These are phyloP conservation scores for Amblyjoppa fuscipennis DNA, from an alignment of 2,888 invertebrate species.

Conservation along the genomic window DNA sequence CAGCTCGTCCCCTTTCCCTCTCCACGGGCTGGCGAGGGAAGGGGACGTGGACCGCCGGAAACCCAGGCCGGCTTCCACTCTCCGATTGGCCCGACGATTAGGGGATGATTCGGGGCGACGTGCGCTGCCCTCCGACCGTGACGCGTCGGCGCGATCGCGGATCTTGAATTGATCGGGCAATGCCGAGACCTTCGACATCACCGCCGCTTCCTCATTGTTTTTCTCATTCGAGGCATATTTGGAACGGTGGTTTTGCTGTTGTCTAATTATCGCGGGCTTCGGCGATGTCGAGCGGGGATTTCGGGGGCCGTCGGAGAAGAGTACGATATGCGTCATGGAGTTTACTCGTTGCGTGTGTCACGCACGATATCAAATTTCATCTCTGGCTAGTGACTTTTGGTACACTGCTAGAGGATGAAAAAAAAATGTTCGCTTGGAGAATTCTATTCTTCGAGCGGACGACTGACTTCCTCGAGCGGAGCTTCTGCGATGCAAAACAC, in stretches of 20 bases:
- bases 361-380: no score
- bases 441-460: no score
- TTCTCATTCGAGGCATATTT: background rate
- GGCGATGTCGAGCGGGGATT: no score
- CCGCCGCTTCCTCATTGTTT: background rate
- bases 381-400: no score
- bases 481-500: no score
- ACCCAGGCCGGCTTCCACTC: conserved; percentile 45
- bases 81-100: conserved; percentile 79
- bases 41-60: conserved; percentile 60
- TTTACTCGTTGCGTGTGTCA: no score
- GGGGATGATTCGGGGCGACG: conserved; percentile 77
- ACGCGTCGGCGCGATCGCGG: conserved; percentile 56
- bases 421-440: no score
- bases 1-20: conserved; percentile 39
- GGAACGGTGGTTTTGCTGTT: background rate
- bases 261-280: background rate
- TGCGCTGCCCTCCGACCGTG: conserved; percentile 20
- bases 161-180: conserved; percentile 65
- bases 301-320: conserved; percentile 4
- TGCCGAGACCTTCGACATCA: background rate
- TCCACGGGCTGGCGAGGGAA: conserved; percentile 34
- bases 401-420: no score
- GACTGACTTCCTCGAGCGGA: no score
- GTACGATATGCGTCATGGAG: background rate